Evolutionary conservation across 1,140 invertebrate species (phyloP).

Genomic region (Hycleus cichorii): DNA sequence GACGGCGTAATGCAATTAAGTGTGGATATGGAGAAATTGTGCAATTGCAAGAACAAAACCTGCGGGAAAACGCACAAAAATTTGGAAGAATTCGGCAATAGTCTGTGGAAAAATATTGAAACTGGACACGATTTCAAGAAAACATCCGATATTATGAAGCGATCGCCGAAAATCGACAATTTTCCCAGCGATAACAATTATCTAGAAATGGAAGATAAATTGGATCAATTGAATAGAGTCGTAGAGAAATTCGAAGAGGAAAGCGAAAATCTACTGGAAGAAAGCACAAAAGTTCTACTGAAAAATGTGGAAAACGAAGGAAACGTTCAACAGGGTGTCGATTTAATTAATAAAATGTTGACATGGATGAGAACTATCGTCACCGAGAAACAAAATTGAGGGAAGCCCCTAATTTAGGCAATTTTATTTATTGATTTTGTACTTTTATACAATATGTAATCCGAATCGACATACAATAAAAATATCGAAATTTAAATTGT

Average conservation of each 20-base stretch:
- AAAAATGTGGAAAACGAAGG: conserved; percentile 14
- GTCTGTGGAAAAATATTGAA: background rate
- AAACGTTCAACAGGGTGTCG: conserved; percentile 3
- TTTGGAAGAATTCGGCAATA: background rate
- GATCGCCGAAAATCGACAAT: conserved; percentile 5
- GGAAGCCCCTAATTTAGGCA: background rate
- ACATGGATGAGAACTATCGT: conserved; percentile 14
- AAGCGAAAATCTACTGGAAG: conserved; percentile 18
- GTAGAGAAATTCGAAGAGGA: conserved; percentile 17
- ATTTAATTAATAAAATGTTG: conserved; percentile 6
- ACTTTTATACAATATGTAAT: background rate
- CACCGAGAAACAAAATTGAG: background rate
- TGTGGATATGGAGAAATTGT: conserved; percentile 26
- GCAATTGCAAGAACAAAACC: conserved; percentile 25
- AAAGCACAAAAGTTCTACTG: conserved; percentile 19
- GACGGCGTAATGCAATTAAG: conserved; percentile 24
- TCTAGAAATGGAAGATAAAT: conserved; percentile 16
- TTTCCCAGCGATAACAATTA: background rate
- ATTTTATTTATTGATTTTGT: conserved; percentile 3
- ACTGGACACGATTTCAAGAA: background rate
- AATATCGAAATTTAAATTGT: background rate
- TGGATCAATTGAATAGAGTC: conserved; percentile 20
- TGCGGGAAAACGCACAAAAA: conserved; percentile 20
- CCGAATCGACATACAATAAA: background rate
- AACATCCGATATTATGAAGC: conserved; percentile 12